These are phyloP conservation scores for Oreocharis arfaki DNA, from an alignment of 2,113 vertebrate species.

Conservation along the genomic window DNA sequence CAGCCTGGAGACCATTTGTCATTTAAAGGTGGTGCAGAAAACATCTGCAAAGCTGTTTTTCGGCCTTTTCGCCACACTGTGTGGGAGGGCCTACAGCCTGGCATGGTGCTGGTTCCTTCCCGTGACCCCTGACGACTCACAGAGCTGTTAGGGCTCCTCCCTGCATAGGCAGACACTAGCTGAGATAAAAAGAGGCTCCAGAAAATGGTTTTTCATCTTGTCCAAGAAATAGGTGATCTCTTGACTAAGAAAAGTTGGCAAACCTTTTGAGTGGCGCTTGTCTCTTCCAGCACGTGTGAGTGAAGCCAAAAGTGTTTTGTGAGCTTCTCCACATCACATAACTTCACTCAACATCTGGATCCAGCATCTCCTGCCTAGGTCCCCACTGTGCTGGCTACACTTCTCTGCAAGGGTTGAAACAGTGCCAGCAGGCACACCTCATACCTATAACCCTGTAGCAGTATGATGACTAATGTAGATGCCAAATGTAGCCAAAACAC, in stretches of 20 bases:
- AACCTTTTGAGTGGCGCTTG: background rate
- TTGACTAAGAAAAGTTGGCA: background rate
- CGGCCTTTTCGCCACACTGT: background rate
- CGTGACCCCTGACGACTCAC: background rate
- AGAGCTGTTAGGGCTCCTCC: background rate
- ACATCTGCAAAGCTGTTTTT: background rate
- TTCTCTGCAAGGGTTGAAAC: background rate
- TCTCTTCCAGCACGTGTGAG: background rate
- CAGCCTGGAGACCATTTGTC: background rate
- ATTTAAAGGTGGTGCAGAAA: background rate
- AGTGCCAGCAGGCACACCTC: background rate
- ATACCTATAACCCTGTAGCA: background rate
- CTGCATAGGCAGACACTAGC: background rate
- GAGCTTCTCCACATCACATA: background rate
- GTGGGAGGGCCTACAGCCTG: accelerated
- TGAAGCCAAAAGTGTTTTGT: background rate
- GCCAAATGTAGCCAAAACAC: background rate
- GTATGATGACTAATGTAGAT: background rate
- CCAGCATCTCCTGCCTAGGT: background rate
- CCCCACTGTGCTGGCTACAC: background rate
- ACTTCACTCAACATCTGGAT: background rate
- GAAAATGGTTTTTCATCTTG: background rate
- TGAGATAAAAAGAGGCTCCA: background rate
- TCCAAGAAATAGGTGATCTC: background rate
- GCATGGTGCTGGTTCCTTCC: background rate